These are phyloP conservation scores for Sceloporus undulatus DNA, from an alignment of 2,113 vertebrate species.

Conservation along the genomic window DNA sequence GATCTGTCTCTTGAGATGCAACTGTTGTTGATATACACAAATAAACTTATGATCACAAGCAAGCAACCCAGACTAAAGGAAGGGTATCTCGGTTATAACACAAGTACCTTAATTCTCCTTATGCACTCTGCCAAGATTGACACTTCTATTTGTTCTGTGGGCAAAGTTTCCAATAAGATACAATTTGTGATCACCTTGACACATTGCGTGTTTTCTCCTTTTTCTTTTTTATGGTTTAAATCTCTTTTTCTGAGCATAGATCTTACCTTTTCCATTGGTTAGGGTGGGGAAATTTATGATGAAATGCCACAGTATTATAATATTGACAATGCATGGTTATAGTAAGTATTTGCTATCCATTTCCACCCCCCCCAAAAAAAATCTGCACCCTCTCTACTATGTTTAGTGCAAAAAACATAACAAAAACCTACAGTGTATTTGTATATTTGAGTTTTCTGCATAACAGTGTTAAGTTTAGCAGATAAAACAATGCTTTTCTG, in stretches of 20 bases:
- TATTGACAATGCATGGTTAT: too few relatives aligned
- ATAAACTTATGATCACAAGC: not conserved
- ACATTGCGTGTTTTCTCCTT: conserved; percentile 11
- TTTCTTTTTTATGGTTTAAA: conserved; percentile 7
- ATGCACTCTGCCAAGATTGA: conserved; percentile 40
- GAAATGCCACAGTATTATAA: too few relatives aligned
- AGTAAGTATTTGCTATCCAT: too few relatives aligned
- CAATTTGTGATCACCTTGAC: conserved; percentile 48
- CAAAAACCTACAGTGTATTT: too few relatives aligned
- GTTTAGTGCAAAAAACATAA: too few relatives aligned
- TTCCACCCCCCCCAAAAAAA: too few relatives aligned
- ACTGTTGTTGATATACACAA: not conserved
- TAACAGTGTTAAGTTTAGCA: too few relatives aligned
- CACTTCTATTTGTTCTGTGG: conserved; percentile 43
- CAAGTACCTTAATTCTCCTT: not conserved
- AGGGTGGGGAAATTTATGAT: too few relatives aligned
- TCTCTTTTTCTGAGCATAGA: conserved; percentile 40
- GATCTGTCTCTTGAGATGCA: not conserved
- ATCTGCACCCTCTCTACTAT: too few relatives aligned
- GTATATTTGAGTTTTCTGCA: too few relatives aligned
- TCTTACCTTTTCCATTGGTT: not conserved
- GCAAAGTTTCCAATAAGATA: conserved; percentile 30
- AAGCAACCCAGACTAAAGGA: not conserved
- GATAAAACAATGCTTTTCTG: too few relatives aligned
- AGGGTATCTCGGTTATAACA: not conserved